Percentiles rank a stretch among this genome's conserved stretches.
Evolutionary conservation across 2,113 vertebrate genomes (phyloP).

Genomic region (Andinoacara biseriatus): DNA sequence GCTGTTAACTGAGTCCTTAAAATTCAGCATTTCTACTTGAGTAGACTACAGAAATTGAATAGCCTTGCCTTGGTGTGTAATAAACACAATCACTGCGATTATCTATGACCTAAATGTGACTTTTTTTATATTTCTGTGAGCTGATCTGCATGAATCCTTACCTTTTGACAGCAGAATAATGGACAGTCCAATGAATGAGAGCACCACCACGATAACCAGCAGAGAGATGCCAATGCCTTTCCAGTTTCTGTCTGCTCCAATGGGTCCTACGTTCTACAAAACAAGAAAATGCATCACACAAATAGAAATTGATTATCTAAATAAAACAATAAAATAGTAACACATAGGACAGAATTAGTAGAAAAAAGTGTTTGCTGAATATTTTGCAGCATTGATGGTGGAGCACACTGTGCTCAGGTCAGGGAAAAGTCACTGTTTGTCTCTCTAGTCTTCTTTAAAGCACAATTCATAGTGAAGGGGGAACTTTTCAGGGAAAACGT

Average conservation of each 20-base stretch:
- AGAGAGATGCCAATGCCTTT: constrained; percentile 95
- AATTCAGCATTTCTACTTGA: too few species aligned
- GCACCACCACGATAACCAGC: constrained; percentile 91
- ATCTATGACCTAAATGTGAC: background rate
- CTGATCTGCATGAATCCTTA: constrained; percentile 61
- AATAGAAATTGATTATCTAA: background rate
- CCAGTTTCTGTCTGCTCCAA: constrained; percentile 92
- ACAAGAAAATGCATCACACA: background rate
- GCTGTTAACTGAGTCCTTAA: too few species aligned
- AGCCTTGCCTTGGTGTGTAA: background rate
- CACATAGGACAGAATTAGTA: background rate
- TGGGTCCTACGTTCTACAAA: constrained; percentile 85
- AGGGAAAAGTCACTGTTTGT: background rate
- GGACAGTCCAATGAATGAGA: constrained; percentile 92
- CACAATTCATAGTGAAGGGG: background rate
- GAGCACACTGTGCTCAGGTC: background rate
- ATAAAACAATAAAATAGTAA: background rate
- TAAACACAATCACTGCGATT: background rate
- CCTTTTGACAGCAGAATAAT: constrained; percentile 95
- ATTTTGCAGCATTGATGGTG: background rate
- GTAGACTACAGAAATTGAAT: too few species aligned
- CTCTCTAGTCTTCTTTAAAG: background rate
- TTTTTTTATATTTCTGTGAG: background rate
- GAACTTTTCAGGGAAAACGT: background rate
- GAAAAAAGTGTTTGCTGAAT: background rate